These are phyloP conservation scores for Lasioglossum morio DNA, from an alignment of 2,888 invertebrate species.

Conservation along the genomic window DNA sequence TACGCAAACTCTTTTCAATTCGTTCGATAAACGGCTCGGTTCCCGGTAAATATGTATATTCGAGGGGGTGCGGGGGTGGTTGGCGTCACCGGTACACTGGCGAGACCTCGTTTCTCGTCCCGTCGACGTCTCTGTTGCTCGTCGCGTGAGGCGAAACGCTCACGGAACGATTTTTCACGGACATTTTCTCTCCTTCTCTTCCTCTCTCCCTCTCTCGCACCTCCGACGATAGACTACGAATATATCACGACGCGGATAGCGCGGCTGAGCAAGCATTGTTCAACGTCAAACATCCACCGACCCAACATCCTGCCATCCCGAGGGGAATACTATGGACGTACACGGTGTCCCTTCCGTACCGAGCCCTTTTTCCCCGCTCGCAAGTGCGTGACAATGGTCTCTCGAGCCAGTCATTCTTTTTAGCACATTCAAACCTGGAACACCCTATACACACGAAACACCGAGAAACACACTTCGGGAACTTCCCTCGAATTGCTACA, in stretches of 20 bases:
- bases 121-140: slow-evolving; percentile 36
- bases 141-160: slow-evolving; percentile 44
- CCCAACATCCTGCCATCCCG: slow-evolving; percentile 22
- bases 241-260: slow-evolving; percentile 48
- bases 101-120: slow-evolving; percentile 51
- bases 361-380: neutral
- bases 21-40: slow-evolving; percentile 53
- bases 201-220: neutral
- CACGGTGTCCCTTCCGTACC: slow-evolving; percentile 12
- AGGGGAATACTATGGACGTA: slow-evolving; percentile 29
- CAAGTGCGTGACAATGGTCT: slow-evolving; percentile 1
- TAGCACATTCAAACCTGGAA: neutral
- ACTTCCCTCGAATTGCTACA: neutral
- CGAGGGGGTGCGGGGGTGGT: slow-evolving; percentile 4
- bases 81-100: neutral
- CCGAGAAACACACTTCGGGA: neutral
- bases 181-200: slow-evolving; percentile 15
- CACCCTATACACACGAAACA: neutral
- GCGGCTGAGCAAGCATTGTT: slow-evolving; percentile 61
- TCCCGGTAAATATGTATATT: slow-evolving; percentile 54
- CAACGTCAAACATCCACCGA: slow-evolving; percentile 57
- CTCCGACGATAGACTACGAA: slow-evolving; percentile 55
- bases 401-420: neutral
- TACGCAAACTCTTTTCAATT: slow-evolving; percentile 52
- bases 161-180: slow-evolving; percentile 58